A percentile compares a stretch with the other conserved stretches of the same genome.
Conservation (phyloP, 1,140 invertebrate genomes). For the Gryllus bimaculatus region DNA sequence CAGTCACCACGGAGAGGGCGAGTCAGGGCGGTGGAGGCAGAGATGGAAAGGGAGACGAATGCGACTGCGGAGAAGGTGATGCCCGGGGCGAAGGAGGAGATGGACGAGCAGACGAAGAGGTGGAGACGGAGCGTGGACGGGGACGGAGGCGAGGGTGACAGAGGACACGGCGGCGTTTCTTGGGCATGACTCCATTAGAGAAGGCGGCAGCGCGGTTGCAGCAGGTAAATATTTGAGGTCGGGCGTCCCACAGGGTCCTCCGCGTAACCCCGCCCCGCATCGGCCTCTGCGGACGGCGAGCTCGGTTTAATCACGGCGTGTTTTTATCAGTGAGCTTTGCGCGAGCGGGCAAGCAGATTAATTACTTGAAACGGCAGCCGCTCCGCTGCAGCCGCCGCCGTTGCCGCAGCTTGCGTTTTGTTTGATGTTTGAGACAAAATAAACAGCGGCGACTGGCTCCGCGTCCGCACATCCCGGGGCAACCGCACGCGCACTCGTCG, state of each 20-base stretch:
- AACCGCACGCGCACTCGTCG: not conserved
- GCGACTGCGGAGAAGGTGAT: too few species aligned
- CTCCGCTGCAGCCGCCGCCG: not conserved
- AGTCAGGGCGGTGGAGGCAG: not conserved
- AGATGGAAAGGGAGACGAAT: too few species aligned
- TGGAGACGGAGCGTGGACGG: too few species aligned
- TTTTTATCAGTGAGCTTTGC: slow-evolving; percentile 1
- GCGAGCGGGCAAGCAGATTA: not conserved
- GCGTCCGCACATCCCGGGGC: not conserved
- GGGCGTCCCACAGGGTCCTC: not conserved
- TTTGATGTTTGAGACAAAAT: slow-evolving; percentile 5
- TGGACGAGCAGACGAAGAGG: too few species aligned
- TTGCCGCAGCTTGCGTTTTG: not conserved
- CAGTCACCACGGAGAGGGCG: not conserved
- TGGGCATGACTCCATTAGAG: not conserved
- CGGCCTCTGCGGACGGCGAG: not conserved
- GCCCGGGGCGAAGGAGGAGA: too few species aligned
- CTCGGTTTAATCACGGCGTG: not conserved
- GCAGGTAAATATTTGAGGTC: not conserved
- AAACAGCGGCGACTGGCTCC: not conserved
- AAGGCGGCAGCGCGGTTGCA: not conserved
- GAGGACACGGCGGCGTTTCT: too few species aligned
- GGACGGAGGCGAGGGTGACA: too few species aligned
- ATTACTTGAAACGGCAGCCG: not conserved
- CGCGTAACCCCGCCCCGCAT: too few species aligned